Evolutionary conservation across 2,113 vertebrate species (phyloP).

Genomic region (Terrapene triunguis): DNA sequence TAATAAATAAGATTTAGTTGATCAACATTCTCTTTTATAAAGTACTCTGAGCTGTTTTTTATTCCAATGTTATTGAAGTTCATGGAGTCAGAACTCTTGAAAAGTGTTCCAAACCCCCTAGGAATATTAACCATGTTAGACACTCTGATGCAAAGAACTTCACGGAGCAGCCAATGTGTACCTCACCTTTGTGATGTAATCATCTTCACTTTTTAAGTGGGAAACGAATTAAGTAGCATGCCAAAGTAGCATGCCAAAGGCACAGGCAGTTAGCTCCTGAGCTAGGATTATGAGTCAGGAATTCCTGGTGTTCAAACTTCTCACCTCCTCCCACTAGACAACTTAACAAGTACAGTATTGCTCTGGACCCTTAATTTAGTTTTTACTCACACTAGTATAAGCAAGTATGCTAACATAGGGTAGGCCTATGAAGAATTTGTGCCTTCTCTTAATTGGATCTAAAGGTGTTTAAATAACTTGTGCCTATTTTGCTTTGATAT

Average conservation of each 20-base stretch:
- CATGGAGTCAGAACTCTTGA: neutral
- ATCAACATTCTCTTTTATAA: neutral
- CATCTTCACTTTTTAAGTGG: accelerated
- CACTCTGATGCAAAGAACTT: neutral
- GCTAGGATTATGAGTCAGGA: neutral
- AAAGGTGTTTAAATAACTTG: neutral
- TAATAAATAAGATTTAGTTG: neutral
- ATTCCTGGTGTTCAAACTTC: neutral
- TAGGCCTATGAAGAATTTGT: neutral
- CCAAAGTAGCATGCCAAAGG: neutral
- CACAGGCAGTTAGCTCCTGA: neutral
- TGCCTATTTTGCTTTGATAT: neutral
- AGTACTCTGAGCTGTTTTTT: neutral
- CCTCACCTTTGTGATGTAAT: neutral
- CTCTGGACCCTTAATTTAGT: neutral
- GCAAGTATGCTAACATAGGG: neutral
- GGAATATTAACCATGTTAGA: neutral
- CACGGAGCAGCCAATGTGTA: neutral
- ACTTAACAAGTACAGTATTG: neutral
- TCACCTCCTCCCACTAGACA: neutral
- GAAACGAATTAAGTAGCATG: neutral
- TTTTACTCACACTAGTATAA: neutral
- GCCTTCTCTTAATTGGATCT: neutral
- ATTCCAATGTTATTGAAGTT: neutral
- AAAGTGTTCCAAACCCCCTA: neutral